Conservation (phyloP, 1,140 invertebrate genomes). For the Varroa destructor region DNA sequence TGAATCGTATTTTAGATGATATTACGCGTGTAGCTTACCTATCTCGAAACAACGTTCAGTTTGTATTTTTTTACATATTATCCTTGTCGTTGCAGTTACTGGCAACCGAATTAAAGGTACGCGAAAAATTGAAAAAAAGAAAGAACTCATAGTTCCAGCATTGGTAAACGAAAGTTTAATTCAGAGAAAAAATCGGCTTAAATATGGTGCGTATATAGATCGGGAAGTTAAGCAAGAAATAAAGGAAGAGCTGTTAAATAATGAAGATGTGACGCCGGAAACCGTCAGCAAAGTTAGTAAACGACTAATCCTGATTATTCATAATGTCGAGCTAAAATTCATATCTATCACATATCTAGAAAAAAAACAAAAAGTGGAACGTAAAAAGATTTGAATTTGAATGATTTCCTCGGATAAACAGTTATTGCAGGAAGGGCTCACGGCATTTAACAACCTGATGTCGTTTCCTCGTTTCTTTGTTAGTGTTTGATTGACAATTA, state of each 20-base stretch:
- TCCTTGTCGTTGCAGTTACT: neutral
- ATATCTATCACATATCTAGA: too few relatives aligned
- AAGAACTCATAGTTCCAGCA: slow-evolving; percentile 42
- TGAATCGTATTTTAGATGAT: too few relatives aligned
- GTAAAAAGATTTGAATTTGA: neutral
- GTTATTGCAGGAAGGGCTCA: too few relatives aligned
- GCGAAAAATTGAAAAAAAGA: slow-evolving; percentile 33
- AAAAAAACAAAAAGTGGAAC: slow-evolving; percentile 39
- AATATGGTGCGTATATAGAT: slow-evolving; percentile 26
- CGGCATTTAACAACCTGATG: too few relatives aligned
- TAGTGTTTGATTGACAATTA: too few relatives aligned
- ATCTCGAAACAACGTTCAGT: too few relatives aligned
- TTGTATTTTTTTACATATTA: too few relatives aligned
- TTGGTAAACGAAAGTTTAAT: slow-evolving; percentile 39
- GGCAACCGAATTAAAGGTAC: slow-evolving; percentile 37
- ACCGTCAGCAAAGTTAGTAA: slow-evolving; percentile 21
- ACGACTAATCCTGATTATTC: neutral
- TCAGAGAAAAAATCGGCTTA: slow-evolving; percentile 34
- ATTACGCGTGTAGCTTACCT: too few relatives aligned
- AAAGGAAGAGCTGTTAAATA: slow-evolving; percentile 34
- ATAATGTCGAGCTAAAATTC: slow-evolving; percentile 34
- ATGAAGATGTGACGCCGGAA: slow-evolving; percentile 32
- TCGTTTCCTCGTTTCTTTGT: too few relatives aligned
- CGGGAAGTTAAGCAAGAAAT: slow-evolving; percentile 32
- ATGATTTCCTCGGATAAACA: too few relatives aligned